Conservation (phyloP, 37 sponge, comb jelly and placozoan species). For the Lycopodina hypogea region DNA sequence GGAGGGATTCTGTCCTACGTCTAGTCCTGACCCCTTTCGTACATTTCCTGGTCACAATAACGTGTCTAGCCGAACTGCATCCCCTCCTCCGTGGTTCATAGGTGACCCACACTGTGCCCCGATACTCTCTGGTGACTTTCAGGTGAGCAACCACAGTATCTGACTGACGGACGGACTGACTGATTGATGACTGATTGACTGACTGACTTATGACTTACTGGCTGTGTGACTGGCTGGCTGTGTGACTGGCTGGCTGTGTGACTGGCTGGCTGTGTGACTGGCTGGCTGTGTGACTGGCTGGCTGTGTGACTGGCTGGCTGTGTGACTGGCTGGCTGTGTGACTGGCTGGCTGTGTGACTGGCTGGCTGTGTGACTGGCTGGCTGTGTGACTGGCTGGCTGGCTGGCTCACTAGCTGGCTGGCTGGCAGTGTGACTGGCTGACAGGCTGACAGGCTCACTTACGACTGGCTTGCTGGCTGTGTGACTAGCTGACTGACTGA, state of each 20-base stretch:
- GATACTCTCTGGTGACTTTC: conserved; percentile 8
- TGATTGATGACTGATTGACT: not conserved
- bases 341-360: too few relatives aligned
- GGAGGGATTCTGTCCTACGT: conserved; percentile 31
- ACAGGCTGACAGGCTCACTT: too few relatives aligned
- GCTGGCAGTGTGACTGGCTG: too few relatives aligned
- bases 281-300: not conserved
- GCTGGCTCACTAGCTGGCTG: too few relatives aligned
- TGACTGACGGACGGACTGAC: too few relatives aligned
- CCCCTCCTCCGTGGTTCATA: conserved; percentile 65
- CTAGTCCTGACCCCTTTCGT: conserved; percentile 42
- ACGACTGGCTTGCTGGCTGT: too few relatives aligned
- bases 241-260: not conserved
- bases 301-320: not conserved
- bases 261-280: not conserved
- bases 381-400: too few relatives aligned
- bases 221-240: not conserved
- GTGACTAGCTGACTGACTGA: too few relatives aligned
- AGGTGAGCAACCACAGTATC: not conserved
- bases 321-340: not conserved
- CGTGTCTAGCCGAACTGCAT: not conserved
- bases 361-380: too few relatives aligned
- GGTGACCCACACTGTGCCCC: conserved; percentile 33
- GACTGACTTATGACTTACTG: not conserved
- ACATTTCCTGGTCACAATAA: conserved; percentile 38